phyloP scores from a whole-genome alignment of 2,888 invertebrate species.

The Cheilosia grossa region DNA sequence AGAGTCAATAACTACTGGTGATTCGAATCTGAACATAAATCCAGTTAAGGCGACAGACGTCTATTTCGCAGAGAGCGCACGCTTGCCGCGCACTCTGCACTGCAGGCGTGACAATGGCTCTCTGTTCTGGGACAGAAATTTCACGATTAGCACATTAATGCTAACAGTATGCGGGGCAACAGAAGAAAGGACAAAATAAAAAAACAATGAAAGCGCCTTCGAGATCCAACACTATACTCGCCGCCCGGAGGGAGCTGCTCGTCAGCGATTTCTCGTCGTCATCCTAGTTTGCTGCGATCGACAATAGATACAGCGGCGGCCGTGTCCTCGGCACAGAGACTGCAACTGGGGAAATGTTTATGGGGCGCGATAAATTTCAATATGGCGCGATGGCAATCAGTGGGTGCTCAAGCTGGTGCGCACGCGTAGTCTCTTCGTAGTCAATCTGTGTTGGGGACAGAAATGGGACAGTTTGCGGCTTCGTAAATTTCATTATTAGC shows the following conservation, averaged over 20 bases:
- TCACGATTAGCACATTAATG: constrained; percentile 71
- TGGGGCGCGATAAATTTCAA: constrained; percentile 71
- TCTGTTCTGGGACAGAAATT: constrained; percentile 70
- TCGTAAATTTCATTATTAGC: constrained; percentile 61
- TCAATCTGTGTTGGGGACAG: constrained; percentile 41
- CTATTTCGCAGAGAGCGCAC: constrained; percentile 46
- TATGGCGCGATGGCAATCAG: constrained; percentile 66
- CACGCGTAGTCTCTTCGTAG: constrained; percentile 30
- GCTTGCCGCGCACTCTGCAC: constrained; percentile 40
- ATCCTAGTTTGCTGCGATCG: constrained; percentile 30
- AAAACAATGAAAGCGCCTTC: constrained; percentile 39
- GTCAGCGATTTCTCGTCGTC: constrained; percentile 56
- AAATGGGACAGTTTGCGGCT: constrained; percentile 72
- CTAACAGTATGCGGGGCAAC: constrained; percentile 5
- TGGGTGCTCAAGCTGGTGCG: constrained; percentile 56
- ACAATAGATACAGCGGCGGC: constrained; percentile 1
- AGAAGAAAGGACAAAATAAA: constrained; percentile 6
- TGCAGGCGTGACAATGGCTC: constrained; percentile 71
- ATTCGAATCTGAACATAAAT: constrained; percentile 71
- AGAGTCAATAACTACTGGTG: constrained; percentile 73
- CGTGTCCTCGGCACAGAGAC: constrained; percentile 12
- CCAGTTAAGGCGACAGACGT: constrained; percentile 56
- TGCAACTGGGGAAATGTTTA: constrained; percentile 60
- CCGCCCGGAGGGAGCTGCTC: constrained; percentile 27
- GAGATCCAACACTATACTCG: constrained; percentile 23